Evolutionary conservation across 2,113 vertebrate genomes (phyloP).

Genomic region (Odocoileus hemionus): DNA sequence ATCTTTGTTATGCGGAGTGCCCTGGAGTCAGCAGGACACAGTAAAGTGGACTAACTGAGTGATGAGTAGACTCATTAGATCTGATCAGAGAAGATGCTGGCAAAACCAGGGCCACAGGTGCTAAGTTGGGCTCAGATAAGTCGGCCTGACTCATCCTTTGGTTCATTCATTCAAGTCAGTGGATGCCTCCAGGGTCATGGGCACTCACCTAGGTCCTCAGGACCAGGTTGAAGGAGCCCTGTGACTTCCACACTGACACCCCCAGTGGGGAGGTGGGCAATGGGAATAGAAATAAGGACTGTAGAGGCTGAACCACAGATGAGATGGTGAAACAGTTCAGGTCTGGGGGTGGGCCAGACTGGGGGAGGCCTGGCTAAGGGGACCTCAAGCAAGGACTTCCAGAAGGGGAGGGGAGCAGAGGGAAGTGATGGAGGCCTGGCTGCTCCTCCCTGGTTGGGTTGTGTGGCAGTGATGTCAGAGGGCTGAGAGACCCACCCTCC

Average conservation of each 20-base stretch:
- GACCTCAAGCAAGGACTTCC: too few relatives aligned
- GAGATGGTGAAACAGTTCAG: background rate
- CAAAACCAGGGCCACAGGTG: background rate
- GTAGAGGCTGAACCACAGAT: fast-evolving
- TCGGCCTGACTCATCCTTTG: fast-evolving
- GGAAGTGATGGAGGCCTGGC: background rate
- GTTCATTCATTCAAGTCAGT: fast-evolving
- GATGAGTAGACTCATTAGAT: background rate
- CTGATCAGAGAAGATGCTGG: fast-evolving
- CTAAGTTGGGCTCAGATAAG: background rate
- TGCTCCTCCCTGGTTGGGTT: background rate
- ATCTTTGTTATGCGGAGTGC: background rate
- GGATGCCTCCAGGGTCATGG: background rate
- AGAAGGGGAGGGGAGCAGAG: fast-evolving
- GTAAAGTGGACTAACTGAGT: background rate
- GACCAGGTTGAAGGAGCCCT: background rate
- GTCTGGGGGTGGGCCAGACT: fast-evolving
- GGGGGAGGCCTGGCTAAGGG: background rate
- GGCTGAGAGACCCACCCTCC: background rate
- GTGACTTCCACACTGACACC: fast-evolving
- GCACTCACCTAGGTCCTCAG: background rate
- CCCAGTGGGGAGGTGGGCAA: background rate
- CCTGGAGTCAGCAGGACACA: background rate
- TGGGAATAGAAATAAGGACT: background rate
- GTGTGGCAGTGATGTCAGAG: background rate